Evolutionary conservation across 1,140 invertebrate genomes (phyloP), one percentile per base, ranked within the genome.

Genomic region (Ooceraea biroi): DNA sequence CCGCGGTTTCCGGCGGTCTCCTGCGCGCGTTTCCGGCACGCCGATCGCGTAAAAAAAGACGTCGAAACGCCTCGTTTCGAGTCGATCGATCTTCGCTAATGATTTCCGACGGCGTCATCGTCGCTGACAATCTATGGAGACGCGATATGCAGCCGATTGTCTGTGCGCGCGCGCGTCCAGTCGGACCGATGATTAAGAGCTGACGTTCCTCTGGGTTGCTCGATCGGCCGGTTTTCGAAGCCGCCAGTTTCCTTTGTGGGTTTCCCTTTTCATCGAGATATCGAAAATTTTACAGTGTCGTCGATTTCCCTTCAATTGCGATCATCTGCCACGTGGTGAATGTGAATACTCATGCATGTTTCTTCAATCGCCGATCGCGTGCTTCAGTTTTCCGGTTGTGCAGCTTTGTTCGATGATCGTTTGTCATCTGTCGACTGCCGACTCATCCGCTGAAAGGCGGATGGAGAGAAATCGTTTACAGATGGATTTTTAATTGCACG

Each of bases 231-330:
- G n/a, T 1, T 52, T n/a, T 71, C 46, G 25, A 1, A 58, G 17
- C 14, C 27, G 57, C 50, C 27, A 5, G 17, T 30, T 68, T 78
- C 7, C 63, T 10, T 27, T 52, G 27, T 41, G 25, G 25, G 27
- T 61, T 48, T 17, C 46, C 11, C 22, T 69, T 52, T 66, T 14
- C 27, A 19, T 3, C 5, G 3, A 12, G n/a, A 2, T 12, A n/a
- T 22, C 46, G 19, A 55, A n/a, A n/a, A 55, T 78, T 10, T 52
- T 68, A 44, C 60, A 25, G 4, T 19, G 11, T 0, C 44, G 12
- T n/a, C 14, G 74, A 57, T 78, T 78, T 77, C 61, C 61, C 46
- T 77, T 48, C 44, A 78, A 78, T 68, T 55, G 19, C 30, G 19
- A 4, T 55, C n/a, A 17, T 60, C 17, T 10, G 17, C 8, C 10